Percentiles rank a stretch among this genome's conserved stretches.
Conservation (phyloP, 1,140 invertebrate genomes). For the Galleria mellonella region DNA sequence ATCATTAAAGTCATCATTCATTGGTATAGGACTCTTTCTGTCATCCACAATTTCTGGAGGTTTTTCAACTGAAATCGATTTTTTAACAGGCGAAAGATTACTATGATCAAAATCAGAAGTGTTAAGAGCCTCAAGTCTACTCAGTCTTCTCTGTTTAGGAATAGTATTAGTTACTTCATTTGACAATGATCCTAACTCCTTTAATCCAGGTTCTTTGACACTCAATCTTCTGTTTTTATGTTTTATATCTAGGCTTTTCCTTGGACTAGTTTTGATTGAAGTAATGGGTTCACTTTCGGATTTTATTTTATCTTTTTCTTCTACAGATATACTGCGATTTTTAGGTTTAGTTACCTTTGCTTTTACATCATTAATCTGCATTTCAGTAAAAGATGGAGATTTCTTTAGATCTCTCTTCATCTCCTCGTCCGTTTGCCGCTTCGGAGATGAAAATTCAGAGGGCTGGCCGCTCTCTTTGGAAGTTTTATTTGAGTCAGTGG, state of each 20-base stretch:
- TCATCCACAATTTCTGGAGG: conserved; percentile 15
- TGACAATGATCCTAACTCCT: too few species aligned
- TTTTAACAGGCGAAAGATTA: conserved; percentile 34
- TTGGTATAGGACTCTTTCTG: conserved; percentile 28
- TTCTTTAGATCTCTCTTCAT: conserved; percentile 50
- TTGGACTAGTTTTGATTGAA: conserved; percentile 32
- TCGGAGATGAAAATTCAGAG: conserved; percentile 77
- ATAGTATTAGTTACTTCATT: neutral
- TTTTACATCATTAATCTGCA: conserved; percentile 26
- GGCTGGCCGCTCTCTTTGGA: conserved; percentile 75
- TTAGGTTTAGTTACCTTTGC: conserved; percentile 23
- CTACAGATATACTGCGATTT: conserved; percentile 27
- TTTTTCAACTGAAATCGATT: conserved; percentile 28
- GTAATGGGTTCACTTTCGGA: conserved; percentile 12
- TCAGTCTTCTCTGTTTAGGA: conserved; percentile 23
- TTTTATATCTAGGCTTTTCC: conserved; percentile 37
- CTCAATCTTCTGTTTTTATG: conserved; percentile 49
- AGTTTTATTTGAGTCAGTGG: conserved; percentile 49
- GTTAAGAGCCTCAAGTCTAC: conserved; percentile 26
- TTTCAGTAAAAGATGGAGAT: conserved; percentile 13
- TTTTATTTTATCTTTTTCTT: conserved; percentile 37
- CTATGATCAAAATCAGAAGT: conserved; percentile 8
- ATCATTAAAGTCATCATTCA: conserved; percentile 31
- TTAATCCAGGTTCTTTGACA: conserved; percentile 5
- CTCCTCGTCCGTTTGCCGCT: conserved; percentile 83